Percentiles rank a stretch among this genome's conserved stretches.
Conservation (phyloP, 2,797 vertebrate genomes). For the Ispidina lecontei region DNA sequence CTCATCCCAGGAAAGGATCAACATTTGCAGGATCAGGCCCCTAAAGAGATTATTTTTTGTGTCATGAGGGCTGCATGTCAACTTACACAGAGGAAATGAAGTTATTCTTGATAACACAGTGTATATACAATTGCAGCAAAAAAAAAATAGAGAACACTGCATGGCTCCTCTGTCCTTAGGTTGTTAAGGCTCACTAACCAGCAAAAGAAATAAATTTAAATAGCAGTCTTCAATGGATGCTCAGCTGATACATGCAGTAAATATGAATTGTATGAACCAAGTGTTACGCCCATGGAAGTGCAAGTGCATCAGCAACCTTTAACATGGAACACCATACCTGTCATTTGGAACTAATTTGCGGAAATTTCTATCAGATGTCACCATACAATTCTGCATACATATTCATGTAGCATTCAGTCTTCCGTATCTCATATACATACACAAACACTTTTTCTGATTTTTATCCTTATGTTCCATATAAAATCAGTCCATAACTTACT, state of each 20-base stretch:
- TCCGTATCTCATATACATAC: neutral
- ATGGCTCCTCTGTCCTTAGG: neutral
- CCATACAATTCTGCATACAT: neutral
- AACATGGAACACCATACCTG: neutral
- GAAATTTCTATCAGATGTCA: neutral
- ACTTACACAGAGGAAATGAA: neutral
- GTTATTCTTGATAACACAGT: neutral
- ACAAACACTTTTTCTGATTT: neutral
- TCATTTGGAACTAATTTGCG: neutral
- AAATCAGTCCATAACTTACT: neutral
- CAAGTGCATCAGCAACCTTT: accelerated
- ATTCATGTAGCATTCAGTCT: neutral
- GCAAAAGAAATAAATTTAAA: slow-evolving; percentile 21
- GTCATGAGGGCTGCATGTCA: neutral
- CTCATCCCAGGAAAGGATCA: neutral
- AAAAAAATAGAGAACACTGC: neutral
- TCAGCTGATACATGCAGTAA: neutral
- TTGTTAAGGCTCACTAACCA: neutral
- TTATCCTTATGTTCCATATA: neutral
- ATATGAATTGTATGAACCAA: neutral
- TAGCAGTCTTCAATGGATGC: neutral
- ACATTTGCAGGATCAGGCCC: neutral
- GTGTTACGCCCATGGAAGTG: neutral
- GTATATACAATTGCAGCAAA: neutral
- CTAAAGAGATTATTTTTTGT: neutral